Evolutionary conservation across 2,113 vertebrate genomes (phyloP), one percentile per base, ranked within the genome.

Genomic region (Mastomys coucha): DNA sequence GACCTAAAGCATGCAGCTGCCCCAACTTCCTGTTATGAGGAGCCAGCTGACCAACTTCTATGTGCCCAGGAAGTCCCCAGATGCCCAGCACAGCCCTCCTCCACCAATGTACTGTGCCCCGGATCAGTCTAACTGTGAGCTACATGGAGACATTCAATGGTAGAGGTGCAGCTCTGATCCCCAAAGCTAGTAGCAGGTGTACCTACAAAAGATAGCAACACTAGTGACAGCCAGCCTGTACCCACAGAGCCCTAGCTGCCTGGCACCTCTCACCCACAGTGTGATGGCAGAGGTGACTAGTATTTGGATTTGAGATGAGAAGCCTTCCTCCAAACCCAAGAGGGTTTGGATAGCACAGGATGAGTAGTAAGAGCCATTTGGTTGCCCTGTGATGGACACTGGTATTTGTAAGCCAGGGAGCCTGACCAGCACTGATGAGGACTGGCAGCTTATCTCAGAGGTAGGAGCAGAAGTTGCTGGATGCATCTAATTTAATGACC

Each of bases 11-110:
- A 14, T 5, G 10, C 5, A 5, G 3, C 45, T 2, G 7, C 24
- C 72, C 42, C 45, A 63, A 76, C 31, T 78, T 45, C 31, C 3
- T 51, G 7, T 33, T 24, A 36, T 2, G 31, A 36, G 20, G 0
- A 0, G 28, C 16, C 17, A 11, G 4, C 11, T 2, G 7, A 13
- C 31, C 7, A 75, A 17, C 51, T n/a, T 26, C 3, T 76, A 42
- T 33, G 49, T 17, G 5, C 72, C 10, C 6, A 14, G 42, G 1
- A 14, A 3, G 56, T 14, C 20, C 28, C 77, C 73, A 75, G 45
- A 4, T 26, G n/a, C 10, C 24, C 58, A 60, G 58, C 58, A 19
- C 31, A 49, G 42, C 11, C 39, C 6, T 2, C 3, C 10, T 36
- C 56, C 13, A 31, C 8, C 51, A n/a, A 8, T 10, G 69, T 0